These are phyloP conservation scores for Ctenopoma kingsleyae DNA, from an alignment of 2,797 vertebrate species.

Conservation along the genomic window DNA sequence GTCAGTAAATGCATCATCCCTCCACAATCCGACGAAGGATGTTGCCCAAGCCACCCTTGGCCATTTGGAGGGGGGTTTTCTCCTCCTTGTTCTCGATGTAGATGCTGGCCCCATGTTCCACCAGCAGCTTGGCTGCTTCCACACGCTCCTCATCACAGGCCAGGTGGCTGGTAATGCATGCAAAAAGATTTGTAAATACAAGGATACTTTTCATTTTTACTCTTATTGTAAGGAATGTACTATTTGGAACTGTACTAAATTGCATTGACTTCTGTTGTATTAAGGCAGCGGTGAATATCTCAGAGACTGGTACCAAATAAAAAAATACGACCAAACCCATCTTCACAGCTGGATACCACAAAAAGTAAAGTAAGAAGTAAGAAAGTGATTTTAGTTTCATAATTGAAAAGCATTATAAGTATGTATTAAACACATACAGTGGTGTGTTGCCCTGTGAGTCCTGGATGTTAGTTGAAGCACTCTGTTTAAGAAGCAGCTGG, in stretches of 20 bases:
- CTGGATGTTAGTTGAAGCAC: slow-evolving; percentile 93
- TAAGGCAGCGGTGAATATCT: background rate
- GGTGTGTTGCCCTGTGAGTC: slow-evolving; percentile 96
- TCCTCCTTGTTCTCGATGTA: slow-evolving; percentile 98
- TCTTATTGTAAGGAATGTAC: background rate
- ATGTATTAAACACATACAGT: slow-evolving; percentile 85
- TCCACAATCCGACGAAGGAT: slow-evolving; percentile 91
- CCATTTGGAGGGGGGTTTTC: slow-evolving; percentile 93
- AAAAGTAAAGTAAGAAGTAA: background rate
- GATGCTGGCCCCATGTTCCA: slow-evolving; percentile 95
- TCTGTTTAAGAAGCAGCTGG: slow-evolving; percentile 93
- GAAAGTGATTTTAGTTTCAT: background rate
- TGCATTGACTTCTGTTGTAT: background rate
- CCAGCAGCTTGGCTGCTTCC: slow-evolving; percentile 95
- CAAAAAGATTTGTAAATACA: background rate
- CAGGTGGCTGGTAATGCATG: slow-evolving; percentile 87
- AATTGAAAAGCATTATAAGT: too few species aligned
- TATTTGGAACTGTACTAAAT: too few species aligned
- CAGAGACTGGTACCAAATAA: background rate
- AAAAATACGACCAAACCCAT: background rate
- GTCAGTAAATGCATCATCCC: slow-evolving; percentile 80
- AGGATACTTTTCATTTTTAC: background rate
- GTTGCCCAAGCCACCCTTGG: slow-evolving; percentile 89
- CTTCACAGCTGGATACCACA: background rate
- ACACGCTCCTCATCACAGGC: slow-evolving; percentile 96